Percentiles rank a stretch among this genome's conserved stretches.
Evolutionary conservation across 1,140 invertebrate genomes (phyloP).

Genomic region (Drosophila grimshawi): DNA sequence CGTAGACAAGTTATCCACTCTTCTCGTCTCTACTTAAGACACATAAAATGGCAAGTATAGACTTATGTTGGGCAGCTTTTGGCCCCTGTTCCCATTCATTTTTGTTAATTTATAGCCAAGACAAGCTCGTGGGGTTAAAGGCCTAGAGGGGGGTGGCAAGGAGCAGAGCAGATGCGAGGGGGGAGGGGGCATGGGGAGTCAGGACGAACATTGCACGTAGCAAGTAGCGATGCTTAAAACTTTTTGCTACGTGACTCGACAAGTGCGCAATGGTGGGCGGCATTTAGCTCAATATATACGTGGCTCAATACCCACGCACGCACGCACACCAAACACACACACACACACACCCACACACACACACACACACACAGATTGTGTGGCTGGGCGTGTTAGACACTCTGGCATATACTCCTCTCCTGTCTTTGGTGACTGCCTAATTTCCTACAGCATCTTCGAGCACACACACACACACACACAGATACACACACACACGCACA

Average conservation of each 20-base stretch:
- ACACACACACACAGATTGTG: constrained; percentile 7
- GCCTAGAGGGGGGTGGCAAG: not conserved
- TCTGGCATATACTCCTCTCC: constrained; percentile 36
- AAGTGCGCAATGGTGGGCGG: constrained; percentile 37
- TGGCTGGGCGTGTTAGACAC: not conserved
- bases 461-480: constrained; percentile 34
- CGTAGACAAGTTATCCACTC: not conserved
- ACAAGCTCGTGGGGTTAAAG: constrained; percentile 16
- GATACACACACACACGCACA: constrained; percentile 21
- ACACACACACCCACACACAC: constrained; percentile 11
- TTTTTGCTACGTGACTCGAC: constrained; percentile 80
- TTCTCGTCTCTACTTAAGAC: constrained; percentile 43
- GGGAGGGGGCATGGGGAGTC: not conserved
- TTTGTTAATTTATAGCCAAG: constrained; percentile 81
- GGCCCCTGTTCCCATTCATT: constrained; percentile 73
- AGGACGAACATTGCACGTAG: constrained; percentile 71
- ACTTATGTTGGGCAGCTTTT: constrained; percentile 13
- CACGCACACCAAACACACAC: constrained; percentile 33
- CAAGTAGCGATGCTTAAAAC: constrained; percentile 81
- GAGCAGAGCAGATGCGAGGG: not conserved
- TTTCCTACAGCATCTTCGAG: constrained; percentile 66
- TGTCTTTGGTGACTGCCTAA: constrained; percentile 58
- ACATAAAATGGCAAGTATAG: constrained; percentile 45
- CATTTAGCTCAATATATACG: constrained; percentile 65
- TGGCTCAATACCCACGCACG: constrained; percentile 77